Base-by-base conservation (phyloP, 2,888 invertebrate species). In the Synanthedon tipuliformis region DNA sequence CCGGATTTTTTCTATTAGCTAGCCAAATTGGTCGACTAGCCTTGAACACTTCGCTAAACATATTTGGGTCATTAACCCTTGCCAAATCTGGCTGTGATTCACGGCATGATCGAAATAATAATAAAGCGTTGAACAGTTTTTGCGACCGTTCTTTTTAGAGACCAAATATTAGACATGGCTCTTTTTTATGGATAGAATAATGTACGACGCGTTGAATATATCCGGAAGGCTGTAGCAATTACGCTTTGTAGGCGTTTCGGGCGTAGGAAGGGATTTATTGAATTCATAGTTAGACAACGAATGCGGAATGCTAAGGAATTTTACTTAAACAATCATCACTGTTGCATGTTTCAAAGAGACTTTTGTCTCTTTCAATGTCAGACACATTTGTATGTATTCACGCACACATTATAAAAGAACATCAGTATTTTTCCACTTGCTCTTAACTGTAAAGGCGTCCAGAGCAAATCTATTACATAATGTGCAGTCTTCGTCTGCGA, bases 61-160 rank as follows among this genome's bases (percentile, higher is more conserved):
- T 76, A 85, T 85, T 84, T 83, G 71, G 87, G 87, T 86, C 84
- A 83, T 84, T 86, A 80, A 87, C 87, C 87, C 84, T 81, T 69
- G 71, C 79, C 81, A 78, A 86, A 83, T 86, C 83, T 82, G 78
- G 78, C 81, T 80, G 81, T 86, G 87, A 87, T 85, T 87, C 87
- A 87, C 81, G 68, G 65, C 71, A 74, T 78, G 81, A 81, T 76
- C 81, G 80, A 76, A 84, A 83, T 85, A 81, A 84, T 83, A 82
- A 81, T 84, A 82, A 79, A 81, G 77, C 73, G 70, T 76, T 71
- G 72, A 80, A 79, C 75, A 81, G 82, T 87, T 87, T 87, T 86
- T 87, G 83, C 63, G 69, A 71, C 77, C 73, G 78, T 78, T 84
- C 78, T 76, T 75, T 57, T 70, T 63, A 74, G 70, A 68, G 71